phyloP scores from a whole-genome alignment of 2,113 vertebrate genomes.

The Cavia porcellus region DNA sequence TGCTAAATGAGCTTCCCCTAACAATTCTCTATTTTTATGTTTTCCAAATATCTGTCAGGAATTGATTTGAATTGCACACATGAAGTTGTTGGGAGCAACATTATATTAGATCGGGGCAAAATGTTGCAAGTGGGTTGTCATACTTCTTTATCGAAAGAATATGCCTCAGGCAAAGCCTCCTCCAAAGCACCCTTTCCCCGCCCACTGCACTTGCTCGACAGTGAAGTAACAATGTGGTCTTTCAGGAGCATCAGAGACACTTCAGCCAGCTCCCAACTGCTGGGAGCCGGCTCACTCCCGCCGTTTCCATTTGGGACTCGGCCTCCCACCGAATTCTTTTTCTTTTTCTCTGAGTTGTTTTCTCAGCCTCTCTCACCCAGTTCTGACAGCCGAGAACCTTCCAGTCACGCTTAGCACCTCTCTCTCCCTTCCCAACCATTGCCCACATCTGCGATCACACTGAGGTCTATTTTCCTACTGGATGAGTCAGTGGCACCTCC shows the following conservation, averaged over 20 bases:
- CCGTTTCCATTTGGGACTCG: neutral
- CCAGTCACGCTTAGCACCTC: neutral
- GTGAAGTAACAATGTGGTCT: constrained; percentile 67
- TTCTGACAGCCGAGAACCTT: constrained; percentile 29
- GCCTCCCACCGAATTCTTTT: neutral
- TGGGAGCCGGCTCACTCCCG: neutral
- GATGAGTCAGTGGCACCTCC: neutral
- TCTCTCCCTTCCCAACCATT: constrained; percentile 22
- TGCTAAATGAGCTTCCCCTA: constrained; percentile 42
- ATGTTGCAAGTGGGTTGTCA: constrained; percentile 39
- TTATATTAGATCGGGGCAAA: constrained; percentile 52
- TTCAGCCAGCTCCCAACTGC: constrained; percentile 8
- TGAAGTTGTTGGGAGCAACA: constrained; percentile 1
- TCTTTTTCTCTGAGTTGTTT: neutral
- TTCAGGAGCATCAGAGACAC: constrained; percentile 67
- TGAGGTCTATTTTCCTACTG: neutral
- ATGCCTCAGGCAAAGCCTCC: constrained; percentile 52
- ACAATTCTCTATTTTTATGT: constrained; percentile 29
- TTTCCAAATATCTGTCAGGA: constrained; percentile 49
- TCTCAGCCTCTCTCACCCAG: neutral
- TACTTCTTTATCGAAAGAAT: constrained; percentile 67
- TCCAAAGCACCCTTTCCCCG: constrained; percentile 38
- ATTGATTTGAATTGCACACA: constrained; percentile 58
- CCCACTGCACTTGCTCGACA: constrained; percentile 65
- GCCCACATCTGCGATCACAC: neutral